These are phyloP conservation scores for Paragorgia papillata DNA, from an alignment of 92 coral and sea anemone genomes.

Conservation along the genomic window DNA sequence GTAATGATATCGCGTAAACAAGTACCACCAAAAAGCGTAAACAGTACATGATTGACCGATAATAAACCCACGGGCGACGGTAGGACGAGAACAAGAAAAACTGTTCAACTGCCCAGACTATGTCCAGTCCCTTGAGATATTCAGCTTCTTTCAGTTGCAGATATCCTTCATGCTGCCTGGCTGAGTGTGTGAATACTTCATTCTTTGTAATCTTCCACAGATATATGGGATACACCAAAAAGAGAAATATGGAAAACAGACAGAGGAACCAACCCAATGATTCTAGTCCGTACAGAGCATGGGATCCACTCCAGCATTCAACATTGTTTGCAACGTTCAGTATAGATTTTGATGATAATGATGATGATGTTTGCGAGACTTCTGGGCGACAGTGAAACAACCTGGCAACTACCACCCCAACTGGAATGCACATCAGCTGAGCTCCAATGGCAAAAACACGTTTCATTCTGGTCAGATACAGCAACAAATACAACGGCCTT, in stretches of 20 bases:
- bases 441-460: slow-evolving; percentile 80
- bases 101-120: slow-evolving; percentile 98
- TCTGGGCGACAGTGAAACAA: slow-evolving; percentile 87
- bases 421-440: slow-evolving; percentile 81
- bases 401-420: slow-evolving; percentile 80
- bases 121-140: slow-evolving; percentile 95
- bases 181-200: slow-evolving; percentile 81
- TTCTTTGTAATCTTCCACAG: slow-evolving; percentile 80
- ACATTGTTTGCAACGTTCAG: slow-evolving; percentile 85
- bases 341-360: slow-evolving; percentile 18
- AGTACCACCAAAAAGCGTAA: slow-evolving; percentile 73
- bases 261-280: slow-evolving; percentile 33
- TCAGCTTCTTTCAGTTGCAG: slow-evolving; percentile 97
- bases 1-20: slow-evolving; percentile 66
- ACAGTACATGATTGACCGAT: slow-evolving; percentile 81
- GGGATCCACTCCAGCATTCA: slow-evolving; percentile 86
- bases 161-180: slow-evolving; percentile 93
- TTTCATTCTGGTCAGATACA: slow-evolving; percentile 89
- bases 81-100: slow-evolving; percentile 95
- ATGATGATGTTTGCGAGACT: neutral
- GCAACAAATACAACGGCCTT: slow-evolving; percentile 84
- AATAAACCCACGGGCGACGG: slow-evolving; percentile 88
- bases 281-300: slow-evolving; percentile 60
- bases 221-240: slow-evolving; percentile 84
- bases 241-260: slow-evolving; percentile 64